Evolutionary conservation across 2,113 vertebrate genomes (phyloP).

Genomic region (Dasyprocta punctata): DNA sequence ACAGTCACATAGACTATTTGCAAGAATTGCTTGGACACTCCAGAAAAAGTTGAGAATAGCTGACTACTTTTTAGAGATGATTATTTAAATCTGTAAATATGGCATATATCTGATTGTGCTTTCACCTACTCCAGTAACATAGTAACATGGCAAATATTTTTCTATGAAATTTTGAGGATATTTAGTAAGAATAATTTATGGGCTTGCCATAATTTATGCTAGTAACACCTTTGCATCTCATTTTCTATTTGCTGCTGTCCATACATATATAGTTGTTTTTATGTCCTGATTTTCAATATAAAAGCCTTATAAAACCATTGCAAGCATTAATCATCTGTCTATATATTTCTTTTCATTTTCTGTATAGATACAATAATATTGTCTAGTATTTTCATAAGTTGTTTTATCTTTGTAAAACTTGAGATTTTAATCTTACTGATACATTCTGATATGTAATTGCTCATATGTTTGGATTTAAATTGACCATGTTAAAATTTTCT

Average conservation of each 20-base stretch:
- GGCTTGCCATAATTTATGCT: not conserved
- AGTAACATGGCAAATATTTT: conserved; percentile 7
- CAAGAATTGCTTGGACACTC: not conserved
- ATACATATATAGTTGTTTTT: not conserved
- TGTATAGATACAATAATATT: not conserved
- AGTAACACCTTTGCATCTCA: not conserved
- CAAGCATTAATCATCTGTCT: not conserved
- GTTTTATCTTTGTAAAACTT: not conserved
- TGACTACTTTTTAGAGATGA: not conserved
- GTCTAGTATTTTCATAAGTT: not conserved
- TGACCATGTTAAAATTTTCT: not conserved
- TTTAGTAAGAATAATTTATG: not conserved
- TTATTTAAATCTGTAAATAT: not conserved
- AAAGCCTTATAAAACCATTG: not conserved
- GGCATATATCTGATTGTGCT: not conserved
- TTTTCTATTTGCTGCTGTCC: not conserved
- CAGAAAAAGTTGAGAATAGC: not conserved
- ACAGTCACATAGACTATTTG: not conserved
- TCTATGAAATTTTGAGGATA: not conserved
- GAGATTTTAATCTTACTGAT: not conserved
- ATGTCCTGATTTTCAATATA: not conserved
- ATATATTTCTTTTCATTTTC: not conserved
- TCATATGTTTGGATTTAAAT: not conserved
- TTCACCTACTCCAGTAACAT: not conserved
- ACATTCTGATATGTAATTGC: not conserved